phyloP scores from a whole-genome alignment of 2,113 vertebrate genomes.

The Centrocercus urophasianus region DNA sequence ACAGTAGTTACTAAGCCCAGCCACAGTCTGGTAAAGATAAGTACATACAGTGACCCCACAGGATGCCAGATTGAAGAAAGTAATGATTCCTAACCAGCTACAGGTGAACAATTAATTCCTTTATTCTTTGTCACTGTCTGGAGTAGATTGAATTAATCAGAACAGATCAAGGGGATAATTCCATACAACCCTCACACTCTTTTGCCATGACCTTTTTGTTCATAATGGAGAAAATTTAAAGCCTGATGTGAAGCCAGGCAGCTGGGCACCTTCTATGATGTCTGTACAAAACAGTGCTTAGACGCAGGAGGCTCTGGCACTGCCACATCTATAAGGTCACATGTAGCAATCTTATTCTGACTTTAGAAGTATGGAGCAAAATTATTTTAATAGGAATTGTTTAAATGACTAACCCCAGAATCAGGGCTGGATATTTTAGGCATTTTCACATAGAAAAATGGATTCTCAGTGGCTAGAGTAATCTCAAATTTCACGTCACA shows the following conservation, averaged over 20 bases:
- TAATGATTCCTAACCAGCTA: not conserved
- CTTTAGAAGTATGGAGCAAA: not conserved
- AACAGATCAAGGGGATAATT: not conserved
- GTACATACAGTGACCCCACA: not conserved
- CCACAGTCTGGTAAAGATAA: not conserved
- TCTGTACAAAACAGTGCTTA: not conserved
- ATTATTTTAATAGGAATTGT: not conserved
- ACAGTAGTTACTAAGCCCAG: not conserved
- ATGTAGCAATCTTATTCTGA: not conserved
- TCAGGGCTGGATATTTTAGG: not conserved
- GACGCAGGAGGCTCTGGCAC: not conserved
- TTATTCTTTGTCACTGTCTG: not conserved
- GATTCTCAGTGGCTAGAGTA: not conserved
- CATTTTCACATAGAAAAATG: not conserved
- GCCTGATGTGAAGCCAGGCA: not conserved
- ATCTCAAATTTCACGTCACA: not conserved
- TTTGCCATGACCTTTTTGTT: not conserved
- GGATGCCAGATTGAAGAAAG: not conserved
- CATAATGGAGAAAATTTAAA: not conserved
- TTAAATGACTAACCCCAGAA: not conserved
- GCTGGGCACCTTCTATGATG: not conserved
- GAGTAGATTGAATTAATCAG: not conserved
- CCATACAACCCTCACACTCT: not conserved
- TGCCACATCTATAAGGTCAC: not conserved
- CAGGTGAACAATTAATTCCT: not conserved